Evolutionary conservation across 2,113 vertebrate species (phyloP).

Genomic region (Eupsittula cactorum): DNA sequence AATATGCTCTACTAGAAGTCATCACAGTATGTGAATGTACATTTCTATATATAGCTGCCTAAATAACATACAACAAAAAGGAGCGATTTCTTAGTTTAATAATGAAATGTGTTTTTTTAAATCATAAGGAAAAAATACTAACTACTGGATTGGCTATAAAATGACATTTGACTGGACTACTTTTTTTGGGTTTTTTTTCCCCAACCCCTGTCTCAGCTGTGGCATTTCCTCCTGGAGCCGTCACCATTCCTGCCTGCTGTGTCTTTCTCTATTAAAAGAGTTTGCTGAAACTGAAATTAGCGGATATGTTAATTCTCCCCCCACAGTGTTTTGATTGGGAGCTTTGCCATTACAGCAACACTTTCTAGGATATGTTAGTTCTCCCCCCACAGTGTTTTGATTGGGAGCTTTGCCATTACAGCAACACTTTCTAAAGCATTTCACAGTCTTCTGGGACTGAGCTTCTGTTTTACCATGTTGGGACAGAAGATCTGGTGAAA

Average conservation of each 20-base stretch:
- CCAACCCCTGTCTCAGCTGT: not conserved
- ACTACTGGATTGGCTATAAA: not conserved
- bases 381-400: not conserved
- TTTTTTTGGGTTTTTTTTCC: not conserved
- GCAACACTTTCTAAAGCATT: not conserved
- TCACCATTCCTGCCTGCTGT: not conserved
- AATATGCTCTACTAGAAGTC: not conserved
- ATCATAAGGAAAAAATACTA: not conserved
- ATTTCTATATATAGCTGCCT: not conserved
- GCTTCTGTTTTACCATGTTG: not conserved
- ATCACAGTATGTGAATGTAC: not conserved
- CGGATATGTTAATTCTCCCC: not conserved
- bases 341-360: not conserved
- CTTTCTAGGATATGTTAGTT: not conserved
- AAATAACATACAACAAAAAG: not conserved
- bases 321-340: not conserved
- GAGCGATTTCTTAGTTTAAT: not conserved
- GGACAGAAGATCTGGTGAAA: not conserved
- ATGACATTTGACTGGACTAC: not conserved
- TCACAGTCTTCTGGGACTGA: no score
- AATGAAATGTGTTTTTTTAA: not conserved
- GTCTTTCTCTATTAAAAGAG: not conserved
- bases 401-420: not conserved
- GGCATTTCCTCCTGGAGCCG: not conserved
- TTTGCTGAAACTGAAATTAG: not conserved